These are phyloP conservation scores for Prenolepis imparis DNA, from an alignment of 2,888 invertebrate species.

Conservation along the genomic window DNA sequence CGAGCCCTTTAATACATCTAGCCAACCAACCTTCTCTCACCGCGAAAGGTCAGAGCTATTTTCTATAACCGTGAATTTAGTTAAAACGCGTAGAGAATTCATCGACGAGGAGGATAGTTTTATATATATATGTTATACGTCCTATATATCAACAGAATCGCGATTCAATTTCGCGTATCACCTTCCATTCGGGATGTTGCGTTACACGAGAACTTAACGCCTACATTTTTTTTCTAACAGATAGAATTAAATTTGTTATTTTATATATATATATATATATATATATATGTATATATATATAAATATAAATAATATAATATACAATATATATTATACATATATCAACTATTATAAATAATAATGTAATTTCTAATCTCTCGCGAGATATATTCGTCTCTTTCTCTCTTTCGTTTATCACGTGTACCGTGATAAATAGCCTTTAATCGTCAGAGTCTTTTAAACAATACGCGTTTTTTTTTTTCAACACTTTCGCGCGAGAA, in stretches of 20 bases:
- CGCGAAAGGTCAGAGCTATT: slow-evolving; percentile 51
- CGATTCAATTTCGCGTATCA: slow-evolving; percentile 40
- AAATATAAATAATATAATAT: slow-evolving; percentile 50
- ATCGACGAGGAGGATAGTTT: slow-evolving; percentile 8
- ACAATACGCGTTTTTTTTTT: slow-evolving; percentile 28
- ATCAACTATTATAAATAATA: slow-evolving; percentile 52
- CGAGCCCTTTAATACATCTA: slow-evolving; percentile 22
- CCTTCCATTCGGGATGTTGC: slow-evolving; percentile 16
- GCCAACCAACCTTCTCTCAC: slow-evolving; percentile 39
- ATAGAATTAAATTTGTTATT: slow-evolving; percentile 31
- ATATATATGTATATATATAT: slow-evolving; percentile 19
- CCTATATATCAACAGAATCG: slow-evolving; percentile 19
- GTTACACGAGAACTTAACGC: slow-evolving; percentile 19
- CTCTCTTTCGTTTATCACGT: background rate
- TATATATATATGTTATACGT: background rate
- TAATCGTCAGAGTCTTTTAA: slow-evolving; percentile 25
- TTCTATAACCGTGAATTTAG: slow-evolving; percentile 45
- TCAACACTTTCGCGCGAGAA: slow-evolving; percentile 34
- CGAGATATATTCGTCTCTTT: slow-evolving; percentile 23
- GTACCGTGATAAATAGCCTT: slow-evolving; percentile 31
- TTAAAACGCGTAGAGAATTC: slow-evolving; percentile 41
- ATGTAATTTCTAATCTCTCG: slow-evolving; percentile 41
- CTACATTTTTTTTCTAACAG: slow-evolving; percentile 9
- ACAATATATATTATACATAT: slow-evolving; percentile 43
- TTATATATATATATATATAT: background rate